Percentiles rank a stretch among this genome's conserved stretches.
Evolutionary conservation across 2,888 invertebrate species (phyloP).

Genomic region (Drosophila aldrichi): DNA sequence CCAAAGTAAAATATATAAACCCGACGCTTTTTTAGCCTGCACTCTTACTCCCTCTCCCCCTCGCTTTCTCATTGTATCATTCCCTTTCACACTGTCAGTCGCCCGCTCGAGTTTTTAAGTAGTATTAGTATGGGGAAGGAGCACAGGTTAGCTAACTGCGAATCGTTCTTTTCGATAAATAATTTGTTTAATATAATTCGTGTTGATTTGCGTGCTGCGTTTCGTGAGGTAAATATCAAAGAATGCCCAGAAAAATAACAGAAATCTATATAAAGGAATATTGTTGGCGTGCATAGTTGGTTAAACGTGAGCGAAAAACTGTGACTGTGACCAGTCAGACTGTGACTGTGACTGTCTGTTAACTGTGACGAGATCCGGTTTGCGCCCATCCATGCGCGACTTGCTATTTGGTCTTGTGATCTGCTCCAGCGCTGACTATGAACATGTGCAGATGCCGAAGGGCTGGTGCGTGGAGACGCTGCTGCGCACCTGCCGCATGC

Average conservation of each 20-base stretch:
- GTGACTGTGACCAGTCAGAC: conserved; percentile 18
- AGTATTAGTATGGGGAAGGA: conserved; percentile 54
- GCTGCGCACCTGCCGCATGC: conserved; percentile 77
- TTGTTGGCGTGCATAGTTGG: conserved; percentile 40
- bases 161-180: conserved; percentile 31
- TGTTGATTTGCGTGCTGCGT: conserved; percentile 46
- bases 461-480: conserved; percentile 83
- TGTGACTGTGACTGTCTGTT: conserved; percentile 12
- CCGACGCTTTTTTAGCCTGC: conserved; percentile 23
- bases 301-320: conserved; percentile 40
- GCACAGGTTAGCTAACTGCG: conserved; percentile 45
- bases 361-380: conserved; percentile 67
- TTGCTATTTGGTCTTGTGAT: conserved; percentile 34
- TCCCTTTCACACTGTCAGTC: conserved; percentile 7
- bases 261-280: conserved; percentile 12
- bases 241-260: conserved; percentile 8
- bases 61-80: not conserved
- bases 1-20: conserved; percentile 45
- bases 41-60: conserved; percentile 4
- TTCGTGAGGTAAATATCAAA: conserved; percentile 55
- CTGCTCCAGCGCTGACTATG: conserved; percentile 82
- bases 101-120: conserved; percentile 24
- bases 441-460: conserved; percentile 85
- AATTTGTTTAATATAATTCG: conserved; percentile 37
- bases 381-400: conserved; percentile 52